Evolutionary conservation across 1,140 invertebrate genomes (phyloP).

Genomic region (Bacillus rossius): DNA sequence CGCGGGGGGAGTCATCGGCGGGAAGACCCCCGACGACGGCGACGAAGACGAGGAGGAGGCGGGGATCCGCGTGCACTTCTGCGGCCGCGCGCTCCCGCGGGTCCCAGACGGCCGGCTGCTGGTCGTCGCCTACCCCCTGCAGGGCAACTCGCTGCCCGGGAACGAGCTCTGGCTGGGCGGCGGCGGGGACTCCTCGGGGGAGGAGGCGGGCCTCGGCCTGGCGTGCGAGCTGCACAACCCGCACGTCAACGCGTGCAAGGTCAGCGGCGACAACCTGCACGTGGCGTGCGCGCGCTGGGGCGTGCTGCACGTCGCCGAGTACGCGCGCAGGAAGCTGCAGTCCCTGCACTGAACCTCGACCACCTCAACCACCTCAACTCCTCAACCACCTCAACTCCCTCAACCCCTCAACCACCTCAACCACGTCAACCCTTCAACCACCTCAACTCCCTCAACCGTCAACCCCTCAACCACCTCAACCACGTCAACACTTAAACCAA

Average conservation of each 20-base stretch:
- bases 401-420: too few species aligned
- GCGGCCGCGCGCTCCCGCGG: constrained; percentile 36
- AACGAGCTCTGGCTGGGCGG: constrained; percentile 41
- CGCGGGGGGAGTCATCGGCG: constrained; percentile 29
- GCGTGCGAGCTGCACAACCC: constrained; percentile 53
- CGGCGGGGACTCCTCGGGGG: constrained; percentile 46
- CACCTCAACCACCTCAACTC: too few species aligned
- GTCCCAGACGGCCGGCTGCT: constrained; percentile 48
- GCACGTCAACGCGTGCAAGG: constrained; percentile 44
- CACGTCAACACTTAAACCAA: too few species aligned
- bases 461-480: too few species aligned
- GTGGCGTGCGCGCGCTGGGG: constrained; percentile 44
- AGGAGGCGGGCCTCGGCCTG: constrained; percentile 47
- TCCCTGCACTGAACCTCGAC: too few species aligned
- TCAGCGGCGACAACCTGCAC: constrained; percentile 45
- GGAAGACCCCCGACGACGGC: constrained; percentile 32
- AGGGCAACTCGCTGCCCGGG: constrained; percentile 56
- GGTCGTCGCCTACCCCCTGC: constrained; percentile 60
- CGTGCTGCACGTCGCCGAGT: constrained; percentile 46
- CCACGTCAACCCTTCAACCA: too few species aligned
- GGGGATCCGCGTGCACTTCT: constrained; percentile 36
- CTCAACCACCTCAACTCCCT: too few species aligned
- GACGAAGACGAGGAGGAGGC: constrained; percentile 26
- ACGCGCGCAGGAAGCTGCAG: constrained; percentile 26
- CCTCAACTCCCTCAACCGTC: too few species aligned